Evolutionary conservation across 2,113 vertebrate genomes (phyloP), one percentile per base, ranked within the genome.

Genomic region (Saimiri boliviensis): DNA sequence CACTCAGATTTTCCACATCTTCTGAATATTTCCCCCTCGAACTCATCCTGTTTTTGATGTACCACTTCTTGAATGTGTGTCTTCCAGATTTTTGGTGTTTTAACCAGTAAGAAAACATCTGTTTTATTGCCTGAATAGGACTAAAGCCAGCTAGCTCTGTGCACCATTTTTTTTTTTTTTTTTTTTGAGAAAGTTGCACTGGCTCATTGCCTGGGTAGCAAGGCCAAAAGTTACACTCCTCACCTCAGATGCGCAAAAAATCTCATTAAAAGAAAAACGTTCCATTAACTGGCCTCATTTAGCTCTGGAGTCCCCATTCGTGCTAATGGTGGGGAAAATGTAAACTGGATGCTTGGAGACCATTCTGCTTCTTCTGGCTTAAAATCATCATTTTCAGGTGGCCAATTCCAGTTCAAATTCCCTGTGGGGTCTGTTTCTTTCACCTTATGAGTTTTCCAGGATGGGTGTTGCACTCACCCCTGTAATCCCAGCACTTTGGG

Each of bases 1-100:
- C 84, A 89, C 92, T 96, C 95, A 93, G 40, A 92, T 87, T 96
- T 96, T 92, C 96, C 94, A 93, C 47, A 37, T 58, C 71, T 93
- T 80, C 87, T 92, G 60, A 84, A 19, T 20, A 71, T 35, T 88
- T 89, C 11, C 80, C 81, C 76, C 89, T 40, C 45, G n/a, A 93
- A 40, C 54, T 92, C 86, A 49, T 40, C 60, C 58, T 74, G 47
- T 32, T 82, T 92, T 73, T 49, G 84, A 40, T 54, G 52, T n/a
- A n/a, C 42, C 52, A 79, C 14, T 45, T 89, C 52, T 86, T 32
- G 12, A 66, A 42, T 74, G 19, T 35, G 14, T 68, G 10, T 47
- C 74, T 79, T 86, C 74, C 45, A 68, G 84, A 68, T 52, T 77
- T 56, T n/a, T 27, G 37, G 47, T 74, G 32, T 85, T 80, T 90